Evolutionary conservation across 2,113 vertebrate species (phyloP), one percentile per base, ranked within the genome.

Genomic region (Machaerirhynchus nigripectus): DNA sequence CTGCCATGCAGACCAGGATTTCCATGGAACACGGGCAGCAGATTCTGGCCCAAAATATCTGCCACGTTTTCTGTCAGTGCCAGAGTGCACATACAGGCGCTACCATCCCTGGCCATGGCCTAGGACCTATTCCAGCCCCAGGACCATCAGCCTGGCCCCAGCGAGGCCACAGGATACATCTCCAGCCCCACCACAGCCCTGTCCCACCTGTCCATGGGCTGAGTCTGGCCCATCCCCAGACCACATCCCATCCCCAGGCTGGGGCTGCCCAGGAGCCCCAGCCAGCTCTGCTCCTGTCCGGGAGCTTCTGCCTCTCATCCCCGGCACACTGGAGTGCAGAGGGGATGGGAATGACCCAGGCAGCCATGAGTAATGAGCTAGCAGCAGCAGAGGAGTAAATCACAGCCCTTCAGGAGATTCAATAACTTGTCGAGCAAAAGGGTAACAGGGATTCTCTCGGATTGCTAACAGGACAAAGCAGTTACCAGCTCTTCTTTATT

Each of bases 121-220:
- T 7, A 15, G 27, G 8, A 46, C 7, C 18, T 49, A 42, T 39
- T 31, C 57, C 63, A 68, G 55, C 7, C 46, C 30, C 6, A 1
- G 18, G 2, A 20, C 19, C 3, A 1, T 4, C 55, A 24, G 11
- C 17, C 6, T 15, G 7, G 19, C 8, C 23, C 28, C 42, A 71
- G 11, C 0, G 0, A 78, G 55, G 19, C 19, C 2, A 0, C 5
- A 40, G 52, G 31, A 57, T 15, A 7, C 1, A 0, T 31, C 10
- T 42, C 28, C 65, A 79, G 12, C 9, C 10, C 31, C 4, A 2
- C 6, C 44, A 21, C 30, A 73, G 27, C 27, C 6, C 15, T 13
- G 30, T 50, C 56, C 46, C 35, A 13, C 23, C 59, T 15, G 5
- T 9, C 46, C 40, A 2, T 1, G 24, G 40, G 11, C 30, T 35